Conservation (phyloP, 2,888 invertebrate genomes). For the Pyralis farinalis region DNA sequence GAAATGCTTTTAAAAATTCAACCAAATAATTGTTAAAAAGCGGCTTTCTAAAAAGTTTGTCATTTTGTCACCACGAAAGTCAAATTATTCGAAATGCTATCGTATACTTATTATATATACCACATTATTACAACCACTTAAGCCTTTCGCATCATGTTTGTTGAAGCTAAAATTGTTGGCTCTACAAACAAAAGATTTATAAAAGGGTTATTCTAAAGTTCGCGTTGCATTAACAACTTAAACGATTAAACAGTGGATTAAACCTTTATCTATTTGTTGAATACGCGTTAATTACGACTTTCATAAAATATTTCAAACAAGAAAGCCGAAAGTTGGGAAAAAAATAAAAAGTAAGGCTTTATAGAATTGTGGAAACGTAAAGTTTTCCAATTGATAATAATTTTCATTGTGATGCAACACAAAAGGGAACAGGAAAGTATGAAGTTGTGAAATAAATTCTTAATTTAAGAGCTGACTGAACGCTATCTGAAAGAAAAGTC, state of each 20-base stretch:
- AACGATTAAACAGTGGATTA: not conserved
- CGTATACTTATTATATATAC: too few relatives aligned
- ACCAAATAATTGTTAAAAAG: constrained; percentile 41
- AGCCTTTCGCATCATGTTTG: too few relatives aligned
- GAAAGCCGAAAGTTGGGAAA: constrained; percentile 55
- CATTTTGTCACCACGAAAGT: not conserved
- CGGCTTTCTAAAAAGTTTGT: constrained; percentile 11
- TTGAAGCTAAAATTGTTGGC: too few relatives aligned
- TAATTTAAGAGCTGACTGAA: constrained; percentile 75
- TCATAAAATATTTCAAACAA: constrained; percentile 24
- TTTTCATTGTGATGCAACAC: constrained; percentile 75
- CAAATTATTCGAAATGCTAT: too few relatives aligned
- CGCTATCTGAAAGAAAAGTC: constrained; percentile 70
- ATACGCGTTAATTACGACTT: constrained; percentile 18
- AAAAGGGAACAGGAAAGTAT: constrained; percentile 70
- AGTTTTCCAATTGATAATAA: constrained; percentile 77
- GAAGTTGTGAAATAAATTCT: constrained; percentile 76
- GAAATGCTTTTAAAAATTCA: constrained; percentile 42
- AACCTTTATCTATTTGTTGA: constrained; percentile 15
- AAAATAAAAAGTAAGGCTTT: constrained; percentile 65
- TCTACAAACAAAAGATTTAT: too few relatives aligned
- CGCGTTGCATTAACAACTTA: constrained; percentile 1
- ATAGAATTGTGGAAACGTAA: constrained; percentile 61
- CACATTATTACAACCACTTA: too few relatives aligned
- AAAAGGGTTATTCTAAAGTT: not conserved